Conservation (phyloP, 2,888 invertebrate genomes). For the Diadegma fenestrale region DNA sequence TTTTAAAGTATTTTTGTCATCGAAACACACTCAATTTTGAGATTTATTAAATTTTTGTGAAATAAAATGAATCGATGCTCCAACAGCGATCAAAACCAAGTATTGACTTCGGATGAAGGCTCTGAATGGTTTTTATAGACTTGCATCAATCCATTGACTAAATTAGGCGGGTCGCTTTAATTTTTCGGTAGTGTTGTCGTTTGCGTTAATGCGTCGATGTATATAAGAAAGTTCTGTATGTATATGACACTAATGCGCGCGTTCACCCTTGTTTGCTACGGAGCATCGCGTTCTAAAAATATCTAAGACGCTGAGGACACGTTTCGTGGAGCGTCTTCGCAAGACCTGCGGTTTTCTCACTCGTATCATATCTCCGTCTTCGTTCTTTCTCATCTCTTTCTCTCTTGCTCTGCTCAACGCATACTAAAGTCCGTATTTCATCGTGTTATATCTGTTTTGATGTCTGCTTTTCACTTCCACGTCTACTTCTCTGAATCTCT, state of each 20-base stretch:
- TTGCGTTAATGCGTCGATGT: not conserved
- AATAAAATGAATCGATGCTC: too few species aligned
- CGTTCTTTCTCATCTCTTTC: conserved; percentile 10
- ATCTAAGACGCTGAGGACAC: conserved; percentile 66
- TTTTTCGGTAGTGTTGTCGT: not conserved
- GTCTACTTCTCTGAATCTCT: conserved; percentile 8
- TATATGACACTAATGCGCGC: conserved; percentile 74
- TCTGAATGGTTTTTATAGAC: not conserved
- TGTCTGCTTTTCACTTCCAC: conserved; percentile 20
- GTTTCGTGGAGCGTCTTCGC: conserved; percentile 47
- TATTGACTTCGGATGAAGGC: too few species aligned
- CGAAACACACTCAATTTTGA: not conserved
- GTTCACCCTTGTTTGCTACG: conserved; percentile 81
- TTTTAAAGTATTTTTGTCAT: not conserved
- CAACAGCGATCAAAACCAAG: too few species aligned
- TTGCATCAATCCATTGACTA: not conserved
- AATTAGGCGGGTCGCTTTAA: not conserved
- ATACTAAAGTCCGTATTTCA: conserved; percentile 5
- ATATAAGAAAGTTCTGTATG: conserved; percentile 25
- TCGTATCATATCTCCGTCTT: conserved; percentile 30
- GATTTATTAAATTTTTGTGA: not conserved
- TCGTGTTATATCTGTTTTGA: not conserved
- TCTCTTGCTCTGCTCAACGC: not conserved
- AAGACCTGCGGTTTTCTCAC: conserved; percentile 48
- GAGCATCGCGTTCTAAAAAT: conserved; percentile 78